phyloP scores from a whole-genome alignment of 2,113 vertebrate species.

The Corapipo altera region DNA sequence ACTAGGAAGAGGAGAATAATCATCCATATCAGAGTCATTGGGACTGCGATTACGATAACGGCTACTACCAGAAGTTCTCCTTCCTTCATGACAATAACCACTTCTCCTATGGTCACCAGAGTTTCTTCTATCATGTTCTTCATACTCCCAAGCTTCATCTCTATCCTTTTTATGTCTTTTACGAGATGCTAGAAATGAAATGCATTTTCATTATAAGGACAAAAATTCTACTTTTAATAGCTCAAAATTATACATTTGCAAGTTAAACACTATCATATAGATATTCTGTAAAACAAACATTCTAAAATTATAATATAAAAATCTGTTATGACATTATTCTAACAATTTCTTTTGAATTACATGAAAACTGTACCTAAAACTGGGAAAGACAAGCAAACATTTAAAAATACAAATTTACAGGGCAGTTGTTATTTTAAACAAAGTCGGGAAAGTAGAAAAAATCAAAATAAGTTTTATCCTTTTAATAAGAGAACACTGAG shows the following conservation, averaged over 20 bases:
- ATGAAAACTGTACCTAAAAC: neutral
- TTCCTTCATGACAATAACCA: neutral
- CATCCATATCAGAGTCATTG: neutral
- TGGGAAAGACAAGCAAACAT: neutral
- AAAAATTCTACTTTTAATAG: neutral
- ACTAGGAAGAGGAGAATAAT: neutral
- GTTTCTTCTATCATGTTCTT: neutral
- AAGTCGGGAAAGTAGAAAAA: neutral
- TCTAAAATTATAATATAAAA: neutral
- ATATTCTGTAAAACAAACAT: neutral
- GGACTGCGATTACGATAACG: slow-evolving; percentile 1
- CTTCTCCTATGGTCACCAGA: neutral
- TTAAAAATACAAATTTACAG: neutral
- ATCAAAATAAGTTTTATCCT: neutral
- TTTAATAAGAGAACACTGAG: neutral
- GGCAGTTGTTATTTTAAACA: neutral
- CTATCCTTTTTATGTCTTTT: neutral
- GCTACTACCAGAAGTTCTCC: neutral
- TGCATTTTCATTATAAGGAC: neutral
- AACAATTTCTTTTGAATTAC: neutral
- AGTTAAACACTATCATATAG: neutral
- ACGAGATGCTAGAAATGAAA: neutral
- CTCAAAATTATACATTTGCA: neutral
- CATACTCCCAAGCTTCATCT: slow-evolving; percentile 3
- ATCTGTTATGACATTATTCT: neutral